Conservation (phyloP, 2,888 invertebrate species). For the Acanthosoma haemorrhoidale region DNA sequence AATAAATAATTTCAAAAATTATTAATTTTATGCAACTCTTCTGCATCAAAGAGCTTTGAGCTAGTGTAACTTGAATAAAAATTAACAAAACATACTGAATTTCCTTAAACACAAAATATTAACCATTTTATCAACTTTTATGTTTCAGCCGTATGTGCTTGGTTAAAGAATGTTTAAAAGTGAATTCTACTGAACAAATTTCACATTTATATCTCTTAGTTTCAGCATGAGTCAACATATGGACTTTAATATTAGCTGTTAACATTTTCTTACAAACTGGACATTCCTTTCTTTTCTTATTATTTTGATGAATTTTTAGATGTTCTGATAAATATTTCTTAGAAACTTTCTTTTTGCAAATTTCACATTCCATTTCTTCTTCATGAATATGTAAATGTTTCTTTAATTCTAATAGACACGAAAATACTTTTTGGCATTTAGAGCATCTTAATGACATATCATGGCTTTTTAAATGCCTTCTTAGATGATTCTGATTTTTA, state of each 20-base stretch:
- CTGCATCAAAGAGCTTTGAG: too few species aligned
- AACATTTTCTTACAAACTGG: constrained; percentile 42
- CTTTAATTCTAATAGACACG: constrained; percentile 41
- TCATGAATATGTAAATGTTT: constrained; percentile 41
- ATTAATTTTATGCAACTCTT: too few species aligned
- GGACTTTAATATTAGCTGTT: constrained; percentile 41
- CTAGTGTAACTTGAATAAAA: too few species aligned
- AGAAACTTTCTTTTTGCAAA: constrained; percentile 42
- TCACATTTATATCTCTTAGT: constrained; percentile 41
- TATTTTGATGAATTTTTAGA: constrained; percentile 37
- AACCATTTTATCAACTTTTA: not conserved
- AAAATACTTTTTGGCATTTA: constrained; percentile 41
- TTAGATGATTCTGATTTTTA: constrained; percentile 10
- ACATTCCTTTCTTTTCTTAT: constrained; percentile 38
- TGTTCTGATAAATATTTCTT: constrained; percentile 38
- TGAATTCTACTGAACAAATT: constrained; percentile 38
- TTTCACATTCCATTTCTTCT: constrained; percentile 38
- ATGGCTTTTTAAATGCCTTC: constrained; percentile 15
- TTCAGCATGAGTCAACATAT: constrained; percentile 43
- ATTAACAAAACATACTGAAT: too few species aligned
- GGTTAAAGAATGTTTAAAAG: constrained; percentile 29
- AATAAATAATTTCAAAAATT: too few species aligned
- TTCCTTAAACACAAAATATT: too few species aligned
- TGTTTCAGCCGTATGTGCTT: constrained; percentile 37
- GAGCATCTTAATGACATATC: constrained; percentile 41